Percentiles rank a stretch among this genome's conserved stretches.
These are phyloP conservation scores for Heliconius ismenius DNA, from an alignment of 2,888 invertebrate genomes.

Conservation along the genomic window DNA sequence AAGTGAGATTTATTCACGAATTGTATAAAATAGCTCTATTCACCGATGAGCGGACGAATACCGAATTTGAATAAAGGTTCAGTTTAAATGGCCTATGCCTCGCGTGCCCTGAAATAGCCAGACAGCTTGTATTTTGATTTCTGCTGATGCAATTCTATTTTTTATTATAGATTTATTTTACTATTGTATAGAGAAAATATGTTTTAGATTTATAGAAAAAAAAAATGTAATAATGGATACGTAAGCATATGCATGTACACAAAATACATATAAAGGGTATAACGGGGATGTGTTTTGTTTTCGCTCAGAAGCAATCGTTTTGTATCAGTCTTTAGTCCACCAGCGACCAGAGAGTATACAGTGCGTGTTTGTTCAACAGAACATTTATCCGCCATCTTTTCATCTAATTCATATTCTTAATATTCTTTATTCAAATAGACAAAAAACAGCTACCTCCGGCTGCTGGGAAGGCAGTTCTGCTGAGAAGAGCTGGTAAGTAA, in stretches of 20 bases:
- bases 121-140: constrained; percentile 28
- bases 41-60: constrained; percentile 43
- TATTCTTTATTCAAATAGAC: too few relatives aligned
- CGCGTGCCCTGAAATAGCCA: constrained; percentile 23
- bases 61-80: constrained; percentile 47
- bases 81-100: constrained; percentile 29
- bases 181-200: not conserved
- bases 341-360: too few relatives aligned
- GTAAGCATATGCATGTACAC: not conserved
- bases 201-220: not conserved
- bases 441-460: too few relatives aligned
- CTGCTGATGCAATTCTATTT: constrained; percentile 25
- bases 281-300: too few relatives aligned
- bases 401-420: too few relatives aligned
- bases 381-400: too few relatives aligned
- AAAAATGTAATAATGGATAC: not conserved
- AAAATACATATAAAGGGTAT: too few relatives aligned
- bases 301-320: too few relatives aligned
- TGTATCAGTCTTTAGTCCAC: too few relatives aligned
- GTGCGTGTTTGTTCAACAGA: too few relatives aligned
- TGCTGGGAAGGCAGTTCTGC: too few relatives aligned
- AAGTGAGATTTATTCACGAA: constrained; percentile 50
- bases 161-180: not conserved
- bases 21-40: constrained; percentile 49
- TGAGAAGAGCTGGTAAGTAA: too few relatives aligned